Evolutionary conservation across 2,888 invertebrate species (phyloP).

Genomic region (Pemphredon lugubris): DNA sequence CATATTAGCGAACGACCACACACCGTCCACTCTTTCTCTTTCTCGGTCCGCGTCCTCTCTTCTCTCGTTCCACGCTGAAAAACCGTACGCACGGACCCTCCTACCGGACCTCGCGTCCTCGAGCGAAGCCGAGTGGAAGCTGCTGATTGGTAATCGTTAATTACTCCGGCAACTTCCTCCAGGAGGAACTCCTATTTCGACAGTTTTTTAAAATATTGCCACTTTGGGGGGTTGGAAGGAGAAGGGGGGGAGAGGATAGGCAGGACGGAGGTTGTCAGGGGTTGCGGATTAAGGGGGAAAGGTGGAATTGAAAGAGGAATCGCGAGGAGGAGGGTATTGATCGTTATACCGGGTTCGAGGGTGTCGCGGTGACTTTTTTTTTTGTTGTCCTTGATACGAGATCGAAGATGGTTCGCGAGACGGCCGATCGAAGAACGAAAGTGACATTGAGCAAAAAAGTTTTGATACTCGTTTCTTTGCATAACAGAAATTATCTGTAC

Average conservation of each 20-base stretch:
- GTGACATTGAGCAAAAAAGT: too few relatives aligned
- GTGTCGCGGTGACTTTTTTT: conserved; percentile 1
- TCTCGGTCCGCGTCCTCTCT: conserved; percentile 42
- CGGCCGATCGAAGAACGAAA: too few relatives aligned
- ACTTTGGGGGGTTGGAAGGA: conserved; percentile 17
- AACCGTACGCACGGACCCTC: conserved; percentile 40
- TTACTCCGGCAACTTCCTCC: conserved; percentile 65
- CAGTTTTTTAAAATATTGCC: conserved; percentile 51
- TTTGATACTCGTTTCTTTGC: too few relatives aligned
- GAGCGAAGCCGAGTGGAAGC: conserved; percentile 62
- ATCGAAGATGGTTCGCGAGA: too few relatives aligned
- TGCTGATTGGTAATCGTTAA: conserved; percentile 73
- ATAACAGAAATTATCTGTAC: too few relatives aligned
- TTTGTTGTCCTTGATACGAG: conserved; percentile 15
- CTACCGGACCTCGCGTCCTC: conserved; percentile 49
- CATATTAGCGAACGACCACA: conserved; percentile 73
- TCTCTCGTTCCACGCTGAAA: conserved; percentile 39
- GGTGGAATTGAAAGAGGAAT: conserved; percentile 16
- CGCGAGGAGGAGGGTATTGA: conserved; percentile 44
- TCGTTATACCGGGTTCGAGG: conserved; percentile 51
- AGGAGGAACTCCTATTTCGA: conserved; percentile 46
- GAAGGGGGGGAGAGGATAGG: neutral
- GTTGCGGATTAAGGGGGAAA: conserved; percentile 23
- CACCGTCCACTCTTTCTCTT: conserved; percentile 63
- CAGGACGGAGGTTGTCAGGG: too few relatives aligned